Conservation (phyloP, 2,113 vertebrate genomes). For the Gnathonemus longibarbis region DNA sequence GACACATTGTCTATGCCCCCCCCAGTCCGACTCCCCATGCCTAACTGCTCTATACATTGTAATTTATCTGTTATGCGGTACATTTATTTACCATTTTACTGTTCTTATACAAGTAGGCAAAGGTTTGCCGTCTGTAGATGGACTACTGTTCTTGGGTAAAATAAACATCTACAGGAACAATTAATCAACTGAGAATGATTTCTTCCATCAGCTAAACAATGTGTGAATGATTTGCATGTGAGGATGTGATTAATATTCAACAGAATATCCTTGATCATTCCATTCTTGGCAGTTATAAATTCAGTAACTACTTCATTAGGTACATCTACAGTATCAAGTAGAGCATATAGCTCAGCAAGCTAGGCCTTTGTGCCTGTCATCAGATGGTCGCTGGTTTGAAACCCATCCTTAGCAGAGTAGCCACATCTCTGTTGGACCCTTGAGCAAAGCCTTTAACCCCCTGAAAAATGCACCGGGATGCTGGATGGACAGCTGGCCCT, state of each 20-base stretch:
- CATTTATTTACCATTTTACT: background rate
- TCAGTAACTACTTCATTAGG: background rate
- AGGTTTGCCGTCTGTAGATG: background rate
- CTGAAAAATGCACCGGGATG: background rate
- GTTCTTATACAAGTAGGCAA: background rate
- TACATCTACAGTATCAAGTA: background rate
- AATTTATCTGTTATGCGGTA: background rate
- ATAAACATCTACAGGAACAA: background rate
- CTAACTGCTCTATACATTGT: background rate
- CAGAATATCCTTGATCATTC: background rate
- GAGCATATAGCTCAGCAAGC: background rate
- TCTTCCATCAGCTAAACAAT: background rate
- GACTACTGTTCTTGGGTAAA: background rate
- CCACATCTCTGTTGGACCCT: background rate
- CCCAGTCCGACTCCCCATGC: background rate
- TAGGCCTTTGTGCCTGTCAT: background rate
- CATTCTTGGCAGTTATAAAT: background rate
- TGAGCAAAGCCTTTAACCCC: background rate
- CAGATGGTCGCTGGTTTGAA: background rate
- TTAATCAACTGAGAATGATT: background rate
- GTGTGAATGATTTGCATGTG: background rate
- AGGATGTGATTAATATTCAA: background rate
- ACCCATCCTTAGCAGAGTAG: background rate
- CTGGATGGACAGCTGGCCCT: background rate
- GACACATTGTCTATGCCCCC: background rate